These are phyloP conservation scores for Nyctereutes procyonoides DNA, from an alignment of 2,113 vertebrate species.

Conservation along the genomic window DNA sequence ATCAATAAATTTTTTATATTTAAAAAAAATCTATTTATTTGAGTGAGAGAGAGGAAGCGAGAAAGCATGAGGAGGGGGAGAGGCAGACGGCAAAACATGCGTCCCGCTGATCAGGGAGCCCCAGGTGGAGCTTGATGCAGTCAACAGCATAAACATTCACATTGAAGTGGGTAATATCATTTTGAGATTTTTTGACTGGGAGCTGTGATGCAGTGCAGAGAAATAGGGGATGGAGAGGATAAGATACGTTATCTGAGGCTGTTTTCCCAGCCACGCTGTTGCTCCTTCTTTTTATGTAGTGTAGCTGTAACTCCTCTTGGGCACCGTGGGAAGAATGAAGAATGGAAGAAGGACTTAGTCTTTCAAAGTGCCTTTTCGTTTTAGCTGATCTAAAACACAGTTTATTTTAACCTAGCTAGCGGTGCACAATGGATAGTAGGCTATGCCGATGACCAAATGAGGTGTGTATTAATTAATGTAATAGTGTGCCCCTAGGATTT, in stretches of 20 bases:
- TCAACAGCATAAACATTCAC: background rate
- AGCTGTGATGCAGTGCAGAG: background rate
- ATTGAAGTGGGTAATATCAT: rapidly evolving
- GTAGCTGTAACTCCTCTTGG: background rate
- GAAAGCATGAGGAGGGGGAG: background rate
- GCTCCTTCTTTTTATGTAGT: background rate
- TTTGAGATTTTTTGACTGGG: background rate
- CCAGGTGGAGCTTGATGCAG: no score
- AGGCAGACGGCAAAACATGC: no score
- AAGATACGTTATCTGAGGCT: no score
- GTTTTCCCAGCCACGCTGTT: rapidly evolving
- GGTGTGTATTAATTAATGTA: background rate
- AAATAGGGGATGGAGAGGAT: background rate
- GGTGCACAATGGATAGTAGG: background rate
- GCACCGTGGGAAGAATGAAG: background rate
- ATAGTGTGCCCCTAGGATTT: background rate
- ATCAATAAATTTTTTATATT: background rate
- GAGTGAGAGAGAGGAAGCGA: background rate
- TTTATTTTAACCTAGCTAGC: background rate
- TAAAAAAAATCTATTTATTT: no score
- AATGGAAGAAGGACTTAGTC: background rate
- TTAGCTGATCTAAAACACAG: background rate
- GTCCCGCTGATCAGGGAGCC: no score
- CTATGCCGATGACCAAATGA: background rate
- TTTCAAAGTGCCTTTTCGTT: background rate